Conservation (phyloP, 2,113 vertebrate species). For the Sakesphorus luctuosus region DNA sequence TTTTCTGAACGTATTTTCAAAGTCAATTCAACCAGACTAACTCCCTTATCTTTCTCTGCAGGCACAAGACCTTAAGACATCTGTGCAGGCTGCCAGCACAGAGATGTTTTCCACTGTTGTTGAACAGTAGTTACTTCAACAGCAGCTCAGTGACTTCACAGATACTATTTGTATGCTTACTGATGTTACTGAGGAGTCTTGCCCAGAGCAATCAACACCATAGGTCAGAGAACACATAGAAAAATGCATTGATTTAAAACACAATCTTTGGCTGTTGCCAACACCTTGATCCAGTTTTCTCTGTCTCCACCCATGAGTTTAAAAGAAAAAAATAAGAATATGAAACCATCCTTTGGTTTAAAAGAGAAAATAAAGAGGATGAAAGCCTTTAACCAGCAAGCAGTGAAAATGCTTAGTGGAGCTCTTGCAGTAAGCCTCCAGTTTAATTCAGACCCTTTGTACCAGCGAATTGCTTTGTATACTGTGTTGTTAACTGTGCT, state of each 20-base stretch:
- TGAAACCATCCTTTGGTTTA: neutral
- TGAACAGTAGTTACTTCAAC: neutral
- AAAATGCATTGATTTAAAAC: neutral
- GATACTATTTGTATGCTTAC: neutral
- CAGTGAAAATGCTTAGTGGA: neutral
- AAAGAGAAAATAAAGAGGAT: neutral
- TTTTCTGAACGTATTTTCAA: neutral
- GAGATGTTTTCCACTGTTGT: neutral
- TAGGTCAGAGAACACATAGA: neutral
- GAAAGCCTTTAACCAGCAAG: neutral
- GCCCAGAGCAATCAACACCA: neutral
- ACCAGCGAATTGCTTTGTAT: neutral
- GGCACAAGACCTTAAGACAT: neutral
- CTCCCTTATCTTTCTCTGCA: neutral
- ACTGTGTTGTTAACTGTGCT: neutral
- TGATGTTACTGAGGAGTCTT: neutral
- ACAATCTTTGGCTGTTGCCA: neutral
- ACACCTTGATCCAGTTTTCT: neutral
- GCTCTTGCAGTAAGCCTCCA: neutral
- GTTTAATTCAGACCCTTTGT: neutral
- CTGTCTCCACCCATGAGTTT: neutral
- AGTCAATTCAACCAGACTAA: neutral
- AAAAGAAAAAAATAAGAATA: neutral
- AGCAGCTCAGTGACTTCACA: fast-evolving
- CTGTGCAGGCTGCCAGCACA: neutral